phyloP scores from a whole-genome alignment of 2,113 vertebrate species.

The Thinocorus orbignyianus region DNA sequence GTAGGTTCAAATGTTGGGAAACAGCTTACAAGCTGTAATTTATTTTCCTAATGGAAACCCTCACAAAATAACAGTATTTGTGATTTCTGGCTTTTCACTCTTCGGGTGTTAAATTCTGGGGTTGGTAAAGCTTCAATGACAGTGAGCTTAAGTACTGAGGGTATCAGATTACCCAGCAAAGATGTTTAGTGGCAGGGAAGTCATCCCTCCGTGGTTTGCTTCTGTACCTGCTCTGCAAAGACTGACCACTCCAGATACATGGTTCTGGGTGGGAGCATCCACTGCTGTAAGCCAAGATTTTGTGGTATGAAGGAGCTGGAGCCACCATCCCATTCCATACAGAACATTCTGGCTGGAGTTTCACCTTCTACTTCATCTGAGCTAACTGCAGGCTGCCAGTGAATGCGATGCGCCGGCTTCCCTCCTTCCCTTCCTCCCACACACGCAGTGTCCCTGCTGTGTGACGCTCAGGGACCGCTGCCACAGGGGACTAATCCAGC shows the following conservation, averaged over 20 bases:
- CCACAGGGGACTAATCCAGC: neutral
- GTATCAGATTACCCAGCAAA: neutral
- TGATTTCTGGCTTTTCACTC: neutral
- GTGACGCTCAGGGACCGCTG: neutral
- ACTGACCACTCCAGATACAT: fast-evolving
- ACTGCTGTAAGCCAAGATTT: neutral
- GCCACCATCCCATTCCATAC: neutral
- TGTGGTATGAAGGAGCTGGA: neutral
- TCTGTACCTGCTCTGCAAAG: neutral
- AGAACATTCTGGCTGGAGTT: slow-evolving; percentile 4
- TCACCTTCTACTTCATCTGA: neutral
- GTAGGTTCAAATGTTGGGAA: neutral
- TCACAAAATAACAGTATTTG: neutral
- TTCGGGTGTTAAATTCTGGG: neutral
- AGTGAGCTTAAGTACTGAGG: neutral
- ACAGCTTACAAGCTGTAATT: neutral
- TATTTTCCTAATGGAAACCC: neutral
- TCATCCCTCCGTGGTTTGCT: neutral
- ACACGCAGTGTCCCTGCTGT: neutral
- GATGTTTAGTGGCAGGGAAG: neutral
- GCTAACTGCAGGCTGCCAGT: neutral
- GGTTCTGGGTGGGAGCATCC: neutral
- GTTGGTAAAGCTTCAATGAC: neutral
- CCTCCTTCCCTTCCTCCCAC: neutral
- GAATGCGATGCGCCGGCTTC: neutral